These are phyloP conservation scores for Bimastos eiseni DNA, from an alignment of 2,888 invertebrate genomes.

Conservation along the genomic window DNA sequence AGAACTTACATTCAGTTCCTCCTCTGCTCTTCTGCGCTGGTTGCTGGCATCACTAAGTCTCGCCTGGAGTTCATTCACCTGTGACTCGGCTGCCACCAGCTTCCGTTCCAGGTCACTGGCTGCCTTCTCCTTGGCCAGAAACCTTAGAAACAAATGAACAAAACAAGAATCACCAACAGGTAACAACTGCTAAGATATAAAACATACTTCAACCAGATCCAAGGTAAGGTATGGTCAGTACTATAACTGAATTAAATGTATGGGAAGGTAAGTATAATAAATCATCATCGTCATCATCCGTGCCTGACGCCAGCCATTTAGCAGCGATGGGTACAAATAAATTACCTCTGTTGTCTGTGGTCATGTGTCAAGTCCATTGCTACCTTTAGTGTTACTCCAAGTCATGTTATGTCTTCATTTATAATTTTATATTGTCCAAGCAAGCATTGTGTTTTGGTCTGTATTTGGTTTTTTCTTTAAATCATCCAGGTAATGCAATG, in stretches of 20 bases:
- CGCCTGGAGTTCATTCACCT: slow-evolving; percentile 53
- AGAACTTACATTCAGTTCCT: slow-evolving; percentile 63
- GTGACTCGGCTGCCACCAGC: slow-evolving; percentile 58
- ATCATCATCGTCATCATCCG: too few species aligned
- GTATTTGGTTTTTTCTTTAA: too few species aligned
- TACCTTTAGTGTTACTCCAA: too few species aligned
- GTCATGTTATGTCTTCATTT: too few species aligned
- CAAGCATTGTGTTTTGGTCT: too few species aligned
- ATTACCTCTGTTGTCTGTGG: too few species aligned
- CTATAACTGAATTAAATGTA: not conserved
- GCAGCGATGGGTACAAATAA: too few species aligned
- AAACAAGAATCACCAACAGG: not conserved
- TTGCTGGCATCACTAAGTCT: slow-evolving; percentile 63
- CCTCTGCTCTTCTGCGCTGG: slow-evolving; percentile 45
- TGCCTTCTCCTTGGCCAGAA: slow-evolving; percentile 32
- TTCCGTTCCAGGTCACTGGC: slow-evolving; percentile 71
- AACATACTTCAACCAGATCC: not conserved
- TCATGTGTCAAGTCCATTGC: too few species aligned
- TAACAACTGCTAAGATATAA: not conserved
- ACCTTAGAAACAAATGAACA: slow-evolving; percentile 26
- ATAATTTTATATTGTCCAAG: too few species aligned
- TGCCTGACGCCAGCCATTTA: too few species aligned
- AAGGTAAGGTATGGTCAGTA: not conserved
- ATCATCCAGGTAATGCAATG: too few species aligned
- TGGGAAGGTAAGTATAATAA: not conserved